Evolutionary conservation across 2,888 invertebrate species (phyloP).

Genomic region (Unio delphinus): DNA sequence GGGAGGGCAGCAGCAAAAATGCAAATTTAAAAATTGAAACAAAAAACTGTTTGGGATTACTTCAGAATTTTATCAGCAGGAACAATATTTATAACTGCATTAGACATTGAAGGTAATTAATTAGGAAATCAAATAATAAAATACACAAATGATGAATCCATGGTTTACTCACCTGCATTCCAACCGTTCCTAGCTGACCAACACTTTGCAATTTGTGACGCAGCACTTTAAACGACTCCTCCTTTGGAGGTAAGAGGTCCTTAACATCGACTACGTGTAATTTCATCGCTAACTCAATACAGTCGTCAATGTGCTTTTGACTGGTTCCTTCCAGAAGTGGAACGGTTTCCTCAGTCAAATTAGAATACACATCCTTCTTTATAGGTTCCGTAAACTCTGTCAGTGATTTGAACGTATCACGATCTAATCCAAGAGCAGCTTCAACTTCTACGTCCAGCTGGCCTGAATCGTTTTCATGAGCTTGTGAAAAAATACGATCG

Average conservation of each 20-base stretch:
- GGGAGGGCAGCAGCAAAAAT: too few relatives aligned
- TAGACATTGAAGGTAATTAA: too few relatives aligned
- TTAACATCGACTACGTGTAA: conserved; percentile 47
- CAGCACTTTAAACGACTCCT: conserved; percentile 43
- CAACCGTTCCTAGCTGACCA: conserved; percentile 54
- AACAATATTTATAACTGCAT: too few relatives aligned
- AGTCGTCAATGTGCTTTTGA: conserved; percentile 53
- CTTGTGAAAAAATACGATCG: conserved; percentile 52
- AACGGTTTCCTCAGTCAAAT: conserved; percentile 29
- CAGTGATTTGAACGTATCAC: conserved; percentile 36
- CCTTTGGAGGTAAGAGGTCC: conserved; percentile 55
- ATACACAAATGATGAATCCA: background rate
- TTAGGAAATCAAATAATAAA: background rate
- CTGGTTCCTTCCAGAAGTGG: conserved; percentile 48
- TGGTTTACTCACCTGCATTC: conserved; percentile 46
- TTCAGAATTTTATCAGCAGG: too few relatives aligned
- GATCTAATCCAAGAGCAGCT: conserved; percentile 40
- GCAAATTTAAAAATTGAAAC: too few relatives aligned
- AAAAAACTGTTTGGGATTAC: too few relatives aligned
- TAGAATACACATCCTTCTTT: conserved; percentile 13
- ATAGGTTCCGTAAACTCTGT: conserved; percentile 13
- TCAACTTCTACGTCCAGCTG: conserved; percentile 33
- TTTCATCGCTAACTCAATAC: conserved; percentile 44
- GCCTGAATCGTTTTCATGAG: conserved; percentile 13
- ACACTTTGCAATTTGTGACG: conserved; percentile 48